Evolutionary conservation across 2,797 vertebrate genomes (phyloP), one percentile per base, ranked within the genome.

Genomic region (Gobio occitaniae): DNA sequence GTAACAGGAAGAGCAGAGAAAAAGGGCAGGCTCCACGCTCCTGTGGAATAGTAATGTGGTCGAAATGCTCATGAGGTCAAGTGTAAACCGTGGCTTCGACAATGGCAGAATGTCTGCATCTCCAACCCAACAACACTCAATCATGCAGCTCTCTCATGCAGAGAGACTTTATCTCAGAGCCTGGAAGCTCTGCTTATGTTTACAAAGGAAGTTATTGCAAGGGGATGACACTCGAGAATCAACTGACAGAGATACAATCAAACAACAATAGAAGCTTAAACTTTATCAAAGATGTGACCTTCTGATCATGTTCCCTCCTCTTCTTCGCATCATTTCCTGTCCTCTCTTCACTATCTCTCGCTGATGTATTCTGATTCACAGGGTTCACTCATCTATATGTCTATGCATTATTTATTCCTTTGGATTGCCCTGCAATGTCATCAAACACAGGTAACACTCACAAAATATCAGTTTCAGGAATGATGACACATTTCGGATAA

Each of bases 71-170:
- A 78, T 56, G 74, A 90, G 95, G 94, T 95, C 94, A 95, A 95
- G 92, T 92, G 92, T 90, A 68, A 92, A 92, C 78, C 82, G 50
- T 89, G 91, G 93, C 91, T 93, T 91, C 92, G 92, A 94, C 92
- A 92, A 91, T 92, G 90, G 91, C 90, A 92, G 92, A 90, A 90
- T 93, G 92, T 90, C 91, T 91, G 91, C 88, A 91, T 93, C 94
- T 95, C 92, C 93, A 92, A 93, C 93, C 93, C 89, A 87, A 87
- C 91, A 92, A 91, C 90, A 88, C 91, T 94, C 93, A 93, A 94
- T 95, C 93, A 94, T 89, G 90, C 92, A 75, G 89, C 86, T 89
- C 90, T 91, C 91, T 94, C 92, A 94, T 94, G 93, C 94, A 94
- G 93, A 95, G 66, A 94, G 94, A 90, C 92, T 93, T 93, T 93